Conservation (phyloP, 2,888 invertebrate genomes). For the Iselma pallidipennis region DNA sequence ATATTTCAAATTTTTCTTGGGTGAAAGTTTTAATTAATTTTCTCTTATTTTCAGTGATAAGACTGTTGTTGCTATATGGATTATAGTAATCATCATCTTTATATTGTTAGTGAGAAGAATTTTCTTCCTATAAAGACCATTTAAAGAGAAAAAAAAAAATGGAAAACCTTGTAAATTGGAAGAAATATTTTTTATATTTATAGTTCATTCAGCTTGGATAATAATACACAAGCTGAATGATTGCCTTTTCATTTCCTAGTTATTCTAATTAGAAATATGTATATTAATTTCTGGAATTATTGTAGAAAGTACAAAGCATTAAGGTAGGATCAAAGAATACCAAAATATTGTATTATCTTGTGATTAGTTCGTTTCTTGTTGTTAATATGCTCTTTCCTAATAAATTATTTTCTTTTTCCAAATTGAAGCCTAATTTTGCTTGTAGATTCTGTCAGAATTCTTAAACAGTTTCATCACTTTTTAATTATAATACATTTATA, state of each 20-base stretch:
- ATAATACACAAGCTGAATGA: no score
- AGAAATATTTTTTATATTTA: neutral
- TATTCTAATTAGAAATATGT: neutral
- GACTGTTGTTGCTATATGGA: constrained; percentile 58
- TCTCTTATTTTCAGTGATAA: constrained; percentile 53
- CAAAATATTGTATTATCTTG: neutral
- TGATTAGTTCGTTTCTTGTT: neutral
- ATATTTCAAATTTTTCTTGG: constrained; percentile 19
- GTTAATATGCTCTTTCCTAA: neutral
- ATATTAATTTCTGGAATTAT: neutral
- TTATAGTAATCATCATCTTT: constrained; percentile 56
- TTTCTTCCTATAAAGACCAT: constrained; percentile 53
- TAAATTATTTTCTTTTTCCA: neutral
- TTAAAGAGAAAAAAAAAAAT: no score
- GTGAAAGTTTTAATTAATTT: constrained; percentile 6
- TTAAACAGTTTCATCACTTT: no score
- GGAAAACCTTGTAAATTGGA: neutral
- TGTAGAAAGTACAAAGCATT: neutral
- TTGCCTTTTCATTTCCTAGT: no score
- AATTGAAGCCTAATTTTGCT: neutral
- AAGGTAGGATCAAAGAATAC: neutral
- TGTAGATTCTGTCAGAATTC: no score
- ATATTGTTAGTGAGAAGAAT: constrained; percentile 57
- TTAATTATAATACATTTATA: no score
- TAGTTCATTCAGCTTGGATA: neutral